Conservation (phyloP, 2,113 vertebrate species). For the Mesoclemmys tuberculata region DNA sequence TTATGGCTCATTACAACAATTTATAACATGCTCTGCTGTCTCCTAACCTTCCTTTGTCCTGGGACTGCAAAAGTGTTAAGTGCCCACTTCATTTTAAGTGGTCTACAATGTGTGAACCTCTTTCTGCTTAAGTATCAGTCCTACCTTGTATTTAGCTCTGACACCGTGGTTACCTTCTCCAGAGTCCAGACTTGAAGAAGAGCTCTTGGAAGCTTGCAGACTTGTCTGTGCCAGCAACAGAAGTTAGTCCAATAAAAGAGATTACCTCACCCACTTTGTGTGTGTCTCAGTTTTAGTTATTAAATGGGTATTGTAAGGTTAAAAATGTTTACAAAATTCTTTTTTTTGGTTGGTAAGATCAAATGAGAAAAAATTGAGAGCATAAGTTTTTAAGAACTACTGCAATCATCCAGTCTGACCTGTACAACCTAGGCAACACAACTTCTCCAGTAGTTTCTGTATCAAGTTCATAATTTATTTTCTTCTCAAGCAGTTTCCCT, state of each 20-base stretch:
- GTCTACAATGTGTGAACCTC: neutral
- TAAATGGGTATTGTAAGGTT: neutral
- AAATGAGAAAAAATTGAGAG: neutral
- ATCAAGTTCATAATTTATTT: neutral
- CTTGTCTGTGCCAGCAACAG: neutral
- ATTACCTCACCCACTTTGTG: neutral
- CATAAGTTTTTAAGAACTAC: neutral
- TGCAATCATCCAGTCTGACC: neutral
- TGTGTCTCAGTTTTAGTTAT: neutral
- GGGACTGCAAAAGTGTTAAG: neutral
- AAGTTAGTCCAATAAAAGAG: neutral
- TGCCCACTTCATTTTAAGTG: neutral
- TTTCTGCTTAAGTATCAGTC: neutral
- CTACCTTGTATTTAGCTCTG: neutral
- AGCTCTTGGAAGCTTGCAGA: neutral
- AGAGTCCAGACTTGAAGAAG: neutral
- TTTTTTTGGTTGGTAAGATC: neutral
- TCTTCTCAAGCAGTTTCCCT: neutral
- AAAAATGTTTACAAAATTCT: neutral
- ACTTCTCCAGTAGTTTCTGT: neutral
- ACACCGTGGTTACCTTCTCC: neutral
- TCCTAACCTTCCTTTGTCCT: neutral
- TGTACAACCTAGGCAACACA: rapidly evolving
- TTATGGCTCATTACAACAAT: neutral
- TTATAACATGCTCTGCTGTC: neutral